These are phyloP conservation scores for Iguana delicatissima DNA, from an alignment of 2,797 vertebrate genomes.

Conservation along the genomic window DNA sequence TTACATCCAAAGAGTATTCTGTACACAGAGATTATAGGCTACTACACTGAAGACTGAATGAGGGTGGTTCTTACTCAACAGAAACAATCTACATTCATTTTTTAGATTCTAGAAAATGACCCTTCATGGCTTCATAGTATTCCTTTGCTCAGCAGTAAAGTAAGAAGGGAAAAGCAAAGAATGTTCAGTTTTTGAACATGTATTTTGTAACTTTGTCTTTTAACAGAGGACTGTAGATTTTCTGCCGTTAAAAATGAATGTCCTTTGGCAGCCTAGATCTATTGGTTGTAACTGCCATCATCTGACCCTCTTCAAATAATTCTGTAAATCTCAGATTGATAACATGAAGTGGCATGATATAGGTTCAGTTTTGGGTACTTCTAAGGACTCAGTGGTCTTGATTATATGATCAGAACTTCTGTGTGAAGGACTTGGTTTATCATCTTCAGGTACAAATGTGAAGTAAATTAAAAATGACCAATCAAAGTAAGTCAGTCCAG, in stretches of 20 bases:
- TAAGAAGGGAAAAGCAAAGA: conserved; percentile 28
- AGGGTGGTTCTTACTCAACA: conserved; percentile 21
- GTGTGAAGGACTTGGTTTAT: neutral
- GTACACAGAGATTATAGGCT: conserved; percentile 11
- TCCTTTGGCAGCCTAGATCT: neutral
- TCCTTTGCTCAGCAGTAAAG: conserved; percentile 11
- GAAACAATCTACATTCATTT: conserved; percentile 3
- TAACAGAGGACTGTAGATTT: neutral
- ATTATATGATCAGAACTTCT: neutral
- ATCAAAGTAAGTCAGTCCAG: conserved; percentile 22
- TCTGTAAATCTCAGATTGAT: no score
- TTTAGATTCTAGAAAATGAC: conserved; percentile 54
- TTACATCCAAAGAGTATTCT: conserved; percentile 14
- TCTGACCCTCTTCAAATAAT: neutral
- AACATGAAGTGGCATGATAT: conserved; percentile 1
- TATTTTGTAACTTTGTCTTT: conserved; percentile 10
- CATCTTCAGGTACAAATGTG: neutral
- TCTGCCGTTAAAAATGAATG: conserved; percentile 24
- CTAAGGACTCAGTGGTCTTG: neutral
- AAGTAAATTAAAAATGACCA: conserved; percentile 17
- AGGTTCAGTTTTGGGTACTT: neutral
- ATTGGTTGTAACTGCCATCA: neutral
- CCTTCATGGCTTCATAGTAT: conserved; percentile 42
- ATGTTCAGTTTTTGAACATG: neutral
- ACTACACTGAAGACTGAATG: conserved; percentile 20